These are phyloP conservation scores for Oxycera nigricornis DNA, from an alignment of 2,888 invertebrate genomes.

Conservation along the genomic window DNA sequence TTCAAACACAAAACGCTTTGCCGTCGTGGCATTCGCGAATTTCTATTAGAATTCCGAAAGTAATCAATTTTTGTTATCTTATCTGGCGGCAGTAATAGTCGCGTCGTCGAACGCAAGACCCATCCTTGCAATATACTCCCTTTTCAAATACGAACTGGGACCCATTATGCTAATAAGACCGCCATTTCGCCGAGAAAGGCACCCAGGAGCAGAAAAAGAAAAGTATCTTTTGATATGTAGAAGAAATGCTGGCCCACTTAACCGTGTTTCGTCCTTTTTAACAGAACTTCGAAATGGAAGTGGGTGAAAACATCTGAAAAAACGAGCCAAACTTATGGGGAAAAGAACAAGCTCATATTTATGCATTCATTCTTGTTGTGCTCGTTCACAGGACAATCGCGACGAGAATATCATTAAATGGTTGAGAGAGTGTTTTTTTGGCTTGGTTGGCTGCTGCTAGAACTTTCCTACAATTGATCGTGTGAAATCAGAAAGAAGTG, in stretches of 20 bases:
- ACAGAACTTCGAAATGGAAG: neutral
- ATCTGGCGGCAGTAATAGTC: constrained; percentile 20
- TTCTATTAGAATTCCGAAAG: constrained; percentile 12
- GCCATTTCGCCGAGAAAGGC: constrained; percentile 3
- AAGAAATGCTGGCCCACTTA: neutral
- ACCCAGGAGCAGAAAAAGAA: neutral
- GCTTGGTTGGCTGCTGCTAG: too few relatives aligned
- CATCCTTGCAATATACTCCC: neutral
- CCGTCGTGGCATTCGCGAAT: neutral
- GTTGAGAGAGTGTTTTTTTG: too few relatives aligned
- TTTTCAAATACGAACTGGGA: neutral
- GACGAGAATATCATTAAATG: too few relatives aligned
- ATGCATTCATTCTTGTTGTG: constrained; percentile 11
- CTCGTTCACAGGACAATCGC: too few relatives aligned
- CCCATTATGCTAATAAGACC: constrained; percentile 11
- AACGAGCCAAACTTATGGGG: neutral
- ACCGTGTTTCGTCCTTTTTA: neutral
- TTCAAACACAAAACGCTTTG: neutral
- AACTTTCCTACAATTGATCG: too few relatives aligned
- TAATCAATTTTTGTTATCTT: constrained; percentile 19
- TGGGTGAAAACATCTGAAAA: neutral
- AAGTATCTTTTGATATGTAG: neutral
- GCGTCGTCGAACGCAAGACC: neutral
- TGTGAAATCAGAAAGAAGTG: too few relatives aligned
- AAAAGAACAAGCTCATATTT: neutral